Percentiles rank a stretch among this genome's conserved stretches.
Evolutionary conservation across 2,113 vertebrate species (phyloP).

Genomic region (Xenotilapia flavipinnis): DNA sequence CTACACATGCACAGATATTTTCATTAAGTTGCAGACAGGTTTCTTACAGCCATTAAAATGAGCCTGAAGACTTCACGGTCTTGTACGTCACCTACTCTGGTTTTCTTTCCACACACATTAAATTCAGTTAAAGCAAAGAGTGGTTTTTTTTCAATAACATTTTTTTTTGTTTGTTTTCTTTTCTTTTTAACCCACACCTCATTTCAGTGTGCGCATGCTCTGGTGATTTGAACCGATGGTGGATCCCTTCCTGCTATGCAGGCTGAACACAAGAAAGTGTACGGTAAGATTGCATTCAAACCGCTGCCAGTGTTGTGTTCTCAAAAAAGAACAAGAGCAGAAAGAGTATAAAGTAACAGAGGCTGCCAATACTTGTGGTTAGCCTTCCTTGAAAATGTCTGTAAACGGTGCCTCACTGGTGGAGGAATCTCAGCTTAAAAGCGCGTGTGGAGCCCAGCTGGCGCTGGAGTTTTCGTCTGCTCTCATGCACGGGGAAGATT

Average conservation of each 20-base stretch:
- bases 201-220: neutral
- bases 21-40: slow-evolving; percentile 31
- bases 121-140: neutral
- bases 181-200: neutral
- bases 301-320: neutral
- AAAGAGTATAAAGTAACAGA: slow-evolving; percentile 11
- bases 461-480: neutral
- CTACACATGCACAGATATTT: slow-evolving; percentile 14
- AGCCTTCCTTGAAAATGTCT: slow-evolving; percentile 30
- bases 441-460: slow-evolving; percentile 1
- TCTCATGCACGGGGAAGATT: neutral
- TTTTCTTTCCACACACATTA: slow-evolving; percentile 5
- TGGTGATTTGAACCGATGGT: slow-evolving; percentile 7
- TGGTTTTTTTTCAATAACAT: fast-evolving
- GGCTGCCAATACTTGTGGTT: slow-evolving; percentile 13
- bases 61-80: neutral
- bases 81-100: neutral
- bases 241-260: neutral
- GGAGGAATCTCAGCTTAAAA: neutral
- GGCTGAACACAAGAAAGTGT: neutral
- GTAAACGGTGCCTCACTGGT: neutral
- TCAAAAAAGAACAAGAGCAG: slow-evolving; percentile 1
- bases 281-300: neutral
- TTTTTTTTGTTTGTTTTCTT: neutral
- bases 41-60: slow-evolving; percentile 16